Percentiles rank a stretch among this genome's conserved stretches.
These are phyloP conservation scores for Rhegmatorhina hoffmannsi DNA, from an alignment of 2,113 vertebrate genomes.

Conservation along the genomic window DNA sequence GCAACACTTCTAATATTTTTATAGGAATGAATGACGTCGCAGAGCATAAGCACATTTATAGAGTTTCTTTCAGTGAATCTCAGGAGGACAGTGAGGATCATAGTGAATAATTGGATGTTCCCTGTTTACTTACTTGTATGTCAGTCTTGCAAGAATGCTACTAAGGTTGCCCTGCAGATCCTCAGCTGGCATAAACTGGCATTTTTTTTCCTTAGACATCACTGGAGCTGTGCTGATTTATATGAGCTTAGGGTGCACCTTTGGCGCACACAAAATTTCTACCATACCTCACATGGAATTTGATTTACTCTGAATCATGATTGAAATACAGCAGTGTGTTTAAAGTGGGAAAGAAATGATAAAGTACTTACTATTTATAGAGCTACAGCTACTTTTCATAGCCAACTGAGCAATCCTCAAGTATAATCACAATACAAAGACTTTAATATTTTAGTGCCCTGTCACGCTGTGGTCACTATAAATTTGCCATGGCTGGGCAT, in stretches of 20 bases:
- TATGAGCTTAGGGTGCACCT: not conserved
- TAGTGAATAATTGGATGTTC: not conserved
- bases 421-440: not conserved
- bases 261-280: not conserved
- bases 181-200: not conserved
- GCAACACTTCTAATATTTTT: not conserved
- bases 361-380: constrained; percentile 49
- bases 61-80: not conserved
- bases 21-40: not conserved
- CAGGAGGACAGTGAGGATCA: not conserved
- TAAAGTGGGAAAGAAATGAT: constrained; percentile 22
- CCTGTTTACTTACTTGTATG: not conserved
- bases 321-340: constrained; percentile 16
- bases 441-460: constrained; percentile 35
- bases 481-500: not conserved
- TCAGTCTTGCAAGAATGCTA: not conserved
- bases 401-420: constrained; percentile 29
- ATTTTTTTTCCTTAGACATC: not conserved
- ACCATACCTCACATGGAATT: not conserved
- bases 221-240: not conserved
- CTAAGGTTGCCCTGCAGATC: not conserved
- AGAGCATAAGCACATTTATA: not conserved
- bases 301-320: constrained; percentile 33
- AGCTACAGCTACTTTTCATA: constrained; percentile 2
- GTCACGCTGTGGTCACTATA: constrained; percentile 1